Base-by-base conservation (phyloP, 2,113 vertebrate species). In the Atlantisia rogersi region DNA sequence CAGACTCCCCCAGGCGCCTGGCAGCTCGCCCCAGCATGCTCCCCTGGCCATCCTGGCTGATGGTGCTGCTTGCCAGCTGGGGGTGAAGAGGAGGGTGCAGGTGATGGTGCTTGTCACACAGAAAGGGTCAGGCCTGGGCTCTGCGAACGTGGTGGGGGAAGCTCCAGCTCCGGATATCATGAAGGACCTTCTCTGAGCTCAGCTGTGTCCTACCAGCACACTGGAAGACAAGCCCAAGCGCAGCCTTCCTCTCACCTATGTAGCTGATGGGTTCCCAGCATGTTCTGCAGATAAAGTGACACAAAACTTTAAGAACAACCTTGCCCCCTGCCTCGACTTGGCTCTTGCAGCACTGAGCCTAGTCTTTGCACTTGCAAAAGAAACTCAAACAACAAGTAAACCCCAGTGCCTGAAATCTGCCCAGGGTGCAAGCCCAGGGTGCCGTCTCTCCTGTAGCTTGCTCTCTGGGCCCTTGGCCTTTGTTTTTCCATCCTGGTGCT, bases 131-230 rank as follows among this genome's bases (percentile, higher is more conserved):
- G 92, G 76, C 21, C 90, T 63, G 74, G 95, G 95, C 4, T 28
- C 94, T 25, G 88, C 31, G 3, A 92, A 59, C 1, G 67, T 95
- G 67, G 39, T 8, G 1, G 68, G 83, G 5, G 83, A 85, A 15
- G 40, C 84, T 2, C 73, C 95, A 88, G 95, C 96, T 0, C 68
- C 90, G 0, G 76, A 59, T 25, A 28, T 92, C 5, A 6, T 78
- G 67, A 95, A 80, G 35, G 95, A 94, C 9, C 94, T 97, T 37
- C 95, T 97, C 68, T 98, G 92, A 97, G 93, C 68, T 60, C 48
- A 11, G 37, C 84, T 1, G 4, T 56, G 37, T 52, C 60, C 89
- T 11, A 2, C 37, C 63, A 12, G 78, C 1, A 2, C 25, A 0
- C 52, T 4, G 46, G 18, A 22, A 53, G 35, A 70, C 65, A 53